These are phyloP conservation scores for Drosophila lutescens DNA, from an alignment of 2,888 invertebrate genomes.

Conservation along the genomic window DNA sequence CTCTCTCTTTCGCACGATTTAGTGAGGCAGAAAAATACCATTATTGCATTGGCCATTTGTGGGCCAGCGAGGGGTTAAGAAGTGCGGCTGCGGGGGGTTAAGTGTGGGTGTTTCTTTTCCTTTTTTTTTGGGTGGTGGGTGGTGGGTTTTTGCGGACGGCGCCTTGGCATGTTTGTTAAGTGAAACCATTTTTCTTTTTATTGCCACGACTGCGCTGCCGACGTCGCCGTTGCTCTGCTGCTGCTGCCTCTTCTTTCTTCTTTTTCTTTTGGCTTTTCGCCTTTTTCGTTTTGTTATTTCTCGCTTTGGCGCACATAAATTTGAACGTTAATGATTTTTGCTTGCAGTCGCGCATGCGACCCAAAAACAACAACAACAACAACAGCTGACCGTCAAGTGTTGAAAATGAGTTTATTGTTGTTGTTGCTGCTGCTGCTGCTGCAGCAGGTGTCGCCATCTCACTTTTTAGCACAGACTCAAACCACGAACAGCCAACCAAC, in stretches of 20 bases:
- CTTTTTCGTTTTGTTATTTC: conserved; percentile 71
- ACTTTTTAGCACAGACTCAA: conserved; percentile 70
- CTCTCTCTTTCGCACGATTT: conserved; percentile 22
- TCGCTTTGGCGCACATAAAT: conserved; percentile 77
- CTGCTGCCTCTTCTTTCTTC: neutral
- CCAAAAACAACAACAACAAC: conserved; percentile 41
- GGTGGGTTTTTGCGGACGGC: conserved; percentile 42
- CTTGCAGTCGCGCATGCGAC: conserved; percentile 68
- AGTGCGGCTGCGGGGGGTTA: conserved; percentile 4
- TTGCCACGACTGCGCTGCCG: conserved; percentile 51
- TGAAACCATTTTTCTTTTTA: conserved; percentile 82
- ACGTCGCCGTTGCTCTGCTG: conserved; percentile 7
- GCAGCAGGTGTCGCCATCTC: conserved; percentile 74
- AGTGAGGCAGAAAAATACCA: conserved; percentile 76
- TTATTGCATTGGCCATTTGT: conserved; percentile 54
- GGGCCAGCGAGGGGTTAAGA: conserved; percentile 8
- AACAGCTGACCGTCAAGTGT: conserved; percentile 62
- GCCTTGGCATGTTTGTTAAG: conserved; percentile 80
- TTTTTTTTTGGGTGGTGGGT: conserved; percentile 3
- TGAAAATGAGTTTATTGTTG: conserved; percentile 56
- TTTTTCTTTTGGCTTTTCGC: conserved; percentile 2
- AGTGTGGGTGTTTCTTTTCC: conserved; percentile 8
- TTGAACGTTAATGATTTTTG: conserved; percentile 78
- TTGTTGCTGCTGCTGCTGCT: conserved; percentile 21
- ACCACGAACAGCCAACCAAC: conserved; percentile 53